Evolutionary conservation across 1,140 invertebrate species (phyloP), one percentile per base, ranked within the genome.

Genomic region (Parapsyche elsis): DNA sequence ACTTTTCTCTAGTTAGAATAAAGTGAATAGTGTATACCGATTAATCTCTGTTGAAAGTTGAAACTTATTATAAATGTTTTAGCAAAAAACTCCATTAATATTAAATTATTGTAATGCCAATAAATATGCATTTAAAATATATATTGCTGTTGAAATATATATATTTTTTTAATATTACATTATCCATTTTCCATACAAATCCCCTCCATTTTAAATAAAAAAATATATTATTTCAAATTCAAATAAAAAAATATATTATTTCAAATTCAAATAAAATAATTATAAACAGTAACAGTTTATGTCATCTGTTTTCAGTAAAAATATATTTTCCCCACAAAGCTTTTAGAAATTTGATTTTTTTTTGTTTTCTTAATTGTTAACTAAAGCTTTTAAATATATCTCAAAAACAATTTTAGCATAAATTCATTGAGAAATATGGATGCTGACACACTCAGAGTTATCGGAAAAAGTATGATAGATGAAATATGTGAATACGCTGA

Each of bases 401-500:
- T 38, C 30, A 38, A 4, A 38, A 38, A 38, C 30, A 38, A 38
- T 38, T 38, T 38, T 7, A 38, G 30, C 30, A 38, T 38, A 1
- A 4, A 4, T 38, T 38, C 5, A 38, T n/a, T 45, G 0, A 77
- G 30, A 24, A 81, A 81, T 83, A 97, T 98, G 96, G 92, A 97
- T 87, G 90, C 93, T 10, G 90, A 93, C 83, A 94, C 97, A 84
- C 98, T 98, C 90, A 91, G 95, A 59, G 90, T 91, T 83, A 90
- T 92, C 74, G 97, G 97, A 24, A 95, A 95, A 86, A 94, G 97
- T 85, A 96, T 97, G 94, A 93, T 99, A 26, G 97, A 99, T 86
- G 98, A 96, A 85, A 97, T 99, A 80, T 96, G 95, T 81, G 91
- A 96, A 80, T 99, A 98, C 86, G 87, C 95, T 84, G 92, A 94